These are phyloP conservation scores for Microhierax caerulescens DNA, from an alignment of 2,797 vertebrate genomes.

Conservation along the genomic window DNA sequence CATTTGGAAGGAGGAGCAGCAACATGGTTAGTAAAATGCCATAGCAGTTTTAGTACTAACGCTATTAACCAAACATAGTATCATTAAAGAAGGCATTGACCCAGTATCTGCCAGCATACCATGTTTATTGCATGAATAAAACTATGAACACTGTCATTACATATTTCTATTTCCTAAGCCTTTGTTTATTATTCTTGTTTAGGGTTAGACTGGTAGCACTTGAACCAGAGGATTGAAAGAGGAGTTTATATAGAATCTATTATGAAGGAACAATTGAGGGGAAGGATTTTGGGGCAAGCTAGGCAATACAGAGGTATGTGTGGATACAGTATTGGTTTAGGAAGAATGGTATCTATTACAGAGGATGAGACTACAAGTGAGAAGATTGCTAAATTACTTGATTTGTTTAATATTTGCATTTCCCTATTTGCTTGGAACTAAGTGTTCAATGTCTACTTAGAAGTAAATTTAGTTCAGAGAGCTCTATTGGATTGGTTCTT, in stretches of 20 bases:
- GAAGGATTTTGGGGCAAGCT: not conserved
- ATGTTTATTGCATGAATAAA: not conserved
- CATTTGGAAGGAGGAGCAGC: not conserved
- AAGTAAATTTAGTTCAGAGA: not conserved
- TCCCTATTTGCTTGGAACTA: not conserved
- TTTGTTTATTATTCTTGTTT: not conserved
- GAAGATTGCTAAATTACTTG: not conserved
- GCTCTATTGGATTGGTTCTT: not conserved
- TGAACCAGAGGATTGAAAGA: not conserved
- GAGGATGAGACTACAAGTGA: not conserved
- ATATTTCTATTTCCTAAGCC: not conserved
- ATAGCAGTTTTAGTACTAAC: not conserved
- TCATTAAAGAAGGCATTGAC: not conserved
- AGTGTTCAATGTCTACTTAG: not conserved
- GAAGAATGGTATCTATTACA: not conserved
- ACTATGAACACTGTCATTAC: not conserved
- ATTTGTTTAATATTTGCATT: not conserved
- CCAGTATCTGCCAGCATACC: not conserved
- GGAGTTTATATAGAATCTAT: not conserved
- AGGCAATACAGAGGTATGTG: not conserved
- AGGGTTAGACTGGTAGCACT: not conserved
- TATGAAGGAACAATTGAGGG: not conserved
- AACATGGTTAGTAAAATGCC: not conserved
- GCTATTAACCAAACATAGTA: not conserved
- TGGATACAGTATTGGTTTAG: not conserved